phyloP scores from a whole-genome alignment of 2,797 vertebrate species.

The Gadopsis bispinosus region DNA sequence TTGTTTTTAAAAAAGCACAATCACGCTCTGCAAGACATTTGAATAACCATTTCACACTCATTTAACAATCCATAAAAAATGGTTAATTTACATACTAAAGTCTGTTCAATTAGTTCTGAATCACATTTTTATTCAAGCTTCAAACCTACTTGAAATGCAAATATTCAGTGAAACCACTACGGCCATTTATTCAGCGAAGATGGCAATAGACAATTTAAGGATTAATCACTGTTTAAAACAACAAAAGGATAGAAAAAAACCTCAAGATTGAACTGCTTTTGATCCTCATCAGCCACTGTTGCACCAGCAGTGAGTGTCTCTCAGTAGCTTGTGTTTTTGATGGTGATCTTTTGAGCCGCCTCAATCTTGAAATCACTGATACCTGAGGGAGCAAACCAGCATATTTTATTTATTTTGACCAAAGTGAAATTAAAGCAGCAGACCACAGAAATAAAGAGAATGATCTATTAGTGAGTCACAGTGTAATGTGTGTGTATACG shows the following conservation, averaged over 20 bases:
- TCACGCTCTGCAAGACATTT: conserved; percentile 13
- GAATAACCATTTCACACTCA: conserved; percentile 16
- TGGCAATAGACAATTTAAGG: conserved; percentile 12
- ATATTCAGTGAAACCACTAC: conserved; percentile 6
- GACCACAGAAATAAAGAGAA: not conserved
- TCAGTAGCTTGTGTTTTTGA: conserved; percentile 87
- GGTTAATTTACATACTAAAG: conserved; percentile 1
- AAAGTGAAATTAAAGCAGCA: conserved; percentile 14
- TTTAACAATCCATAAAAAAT: conserved; percentile 7
- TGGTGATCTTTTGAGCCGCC: conserved; percentile 82
- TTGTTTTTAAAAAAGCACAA: conserved; percentile 28
- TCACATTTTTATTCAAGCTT: conserved; percentile 13
- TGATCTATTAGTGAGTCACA: not conserved
- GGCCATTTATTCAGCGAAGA: not conserved
- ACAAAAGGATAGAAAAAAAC: not conserved
- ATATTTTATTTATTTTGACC: not conserved
- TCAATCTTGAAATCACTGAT: conserved; percentile 88
- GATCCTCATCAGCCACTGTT: conserved; percentile 2
- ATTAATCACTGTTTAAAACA: conserved; percentile 36
- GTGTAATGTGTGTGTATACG: not conserved
- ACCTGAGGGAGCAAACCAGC: conserved; percentile 79
- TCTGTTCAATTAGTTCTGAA: conserved; percentile 23
- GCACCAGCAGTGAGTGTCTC: not conserved
- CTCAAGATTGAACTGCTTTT: not conserved
- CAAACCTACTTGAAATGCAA: conserved; percentile 6